Conservation (phyloP, 1,140 invertebrate genomes). For the Scaptomyza pallida region DNA sequence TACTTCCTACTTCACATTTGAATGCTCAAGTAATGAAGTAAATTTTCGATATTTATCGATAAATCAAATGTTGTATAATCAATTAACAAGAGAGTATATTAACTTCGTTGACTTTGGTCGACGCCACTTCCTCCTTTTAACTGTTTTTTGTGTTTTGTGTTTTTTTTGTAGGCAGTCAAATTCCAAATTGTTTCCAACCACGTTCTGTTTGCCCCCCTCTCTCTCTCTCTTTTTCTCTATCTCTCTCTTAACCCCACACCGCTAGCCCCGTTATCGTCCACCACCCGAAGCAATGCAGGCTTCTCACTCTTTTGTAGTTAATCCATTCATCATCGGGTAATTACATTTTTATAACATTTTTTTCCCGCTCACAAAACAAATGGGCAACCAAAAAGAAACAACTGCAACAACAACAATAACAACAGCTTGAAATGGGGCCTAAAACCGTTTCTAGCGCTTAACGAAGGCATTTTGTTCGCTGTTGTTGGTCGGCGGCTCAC, state of each 20-base stretch:
- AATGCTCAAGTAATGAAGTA: neutral
- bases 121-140: conserved; percentile 52
- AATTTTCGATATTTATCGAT: neutral
- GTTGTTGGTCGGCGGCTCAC: conserved; percentile 44
- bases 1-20: too few relatives aligned
- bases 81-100: conserved; percentile 21
- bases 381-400: conserved; percentile 64
- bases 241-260: too few relatives aligned
- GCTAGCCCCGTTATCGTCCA: conserved; percentile 44
- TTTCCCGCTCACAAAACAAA: conserved; percentile 78
- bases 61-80: neutral
- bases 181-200: conserved; percentile 50
- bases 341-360: conserved; percentile 83
- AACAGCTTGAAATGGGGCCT: conserved; percentile 51
- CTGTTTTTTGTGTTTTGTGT: conserved; percentile 26
- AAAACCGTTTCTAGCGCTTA: conserved; percentile 72
- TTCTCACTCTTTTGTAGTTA: conserved; percentile 80
- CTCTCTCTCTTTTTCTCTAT: neutral
- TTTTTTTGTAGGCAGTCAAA: conserved; percentile 32
- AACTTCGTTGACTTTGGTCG: conserved; percentile 12
- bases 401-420: conserved; percentile 46
- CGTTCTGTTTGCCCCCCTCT: conserved; percentile 19
- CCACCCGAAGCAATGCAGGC: conserved; percentile 64
- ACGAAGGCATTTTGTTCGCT: conserved; percentile 79
- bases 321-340: conserved; percentile 83